Percentiles rank a stretch among this genome's conserved stretches.
Evolutionary conservation across 2,797 vertebrate genomes (phyloP).

Genomic region (Propithecus deckenii): DNA sequence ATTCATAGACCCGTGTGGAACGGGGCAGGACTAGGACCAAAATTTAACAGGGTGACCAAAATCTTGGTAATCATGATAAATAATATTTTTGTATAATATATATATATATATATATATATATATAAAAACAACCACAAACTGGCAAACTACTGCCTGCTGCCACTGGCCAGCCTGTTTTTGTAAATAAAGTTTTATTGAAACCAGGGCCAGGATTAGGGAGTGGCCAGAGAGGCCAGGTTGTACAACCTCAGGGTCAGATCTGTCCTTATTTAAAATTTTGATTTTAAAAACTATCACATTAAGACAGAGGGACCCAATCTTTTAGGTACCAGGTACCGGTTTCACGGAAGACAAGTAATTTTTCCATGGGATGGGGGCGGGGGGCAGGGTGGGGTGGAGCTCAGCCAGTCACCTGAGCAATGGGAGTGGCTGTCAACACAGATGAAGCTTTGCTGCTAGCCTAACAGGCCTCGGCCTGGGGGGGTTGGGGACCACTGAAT

Average conservation of each 20-base stretch:
- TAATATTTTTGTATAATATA: neutral
- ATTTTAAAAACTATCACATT: neutral
- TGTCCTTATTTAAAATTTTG: neutral
- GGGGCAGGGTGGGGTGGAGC: no score
- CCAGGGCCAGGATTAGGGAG: neutral
- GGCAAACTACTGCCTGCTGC: neutral
- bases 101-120: no score
- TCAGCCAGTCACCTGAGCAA: no score
- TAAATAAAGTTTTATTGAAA: constrained; percentile 56
- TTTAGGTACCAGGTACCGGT: no score
- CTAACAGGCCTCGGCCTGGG: no score
- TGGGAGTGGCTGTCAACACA: no score
- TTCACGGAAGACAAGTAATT: no score
- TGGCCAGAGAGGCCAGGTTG: neutral
- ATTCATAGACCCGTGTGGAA: accelerated
- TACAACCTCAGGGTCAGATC: neutral
- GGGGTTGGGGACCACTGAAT: no score
- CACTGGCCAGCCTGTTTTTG: neutral
- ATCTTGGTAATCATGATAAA: neutral
- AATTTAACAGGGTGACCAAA: neutral
- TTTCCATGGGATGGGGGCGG: no score
- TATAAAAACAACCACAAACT: neutral
- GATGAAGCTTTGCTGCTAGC: no score
- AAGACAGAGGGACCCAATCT: no score
- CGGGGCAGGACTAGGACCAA: neutral